These are phyloP conservation scores for Smutsia temminckii DNA, from an alignment of 2,797 vertebrate species.

Conservation along the genomic window DNA sequence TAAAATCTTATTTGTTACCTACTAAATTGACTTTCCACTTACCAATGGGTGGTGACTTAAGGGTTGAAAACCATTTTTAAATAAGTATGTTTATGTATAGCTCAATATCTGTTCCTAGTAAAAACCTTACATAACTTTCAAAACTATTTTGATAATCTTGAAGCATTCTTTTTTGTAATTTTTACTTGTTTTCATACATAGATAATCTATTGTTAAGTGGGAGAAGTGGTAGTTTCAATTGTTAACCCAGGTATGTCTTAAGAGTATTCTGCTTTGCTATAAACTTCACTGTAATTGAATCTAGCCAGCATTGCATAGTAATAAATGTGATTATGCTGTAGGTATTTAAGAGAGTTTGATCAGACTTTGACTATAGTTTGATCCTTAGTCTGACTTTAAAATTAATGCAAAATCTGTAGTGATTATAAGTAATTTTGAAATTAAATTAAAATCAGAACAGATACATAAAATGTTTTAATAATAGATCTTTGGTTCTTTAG, in stretches of 20 bases:
- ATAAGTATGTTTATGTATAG: not conserved
- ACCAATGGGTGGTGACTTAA: not conserved
- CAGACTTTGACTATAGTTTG: not conserved
- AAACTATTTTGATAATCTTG: not conserved
- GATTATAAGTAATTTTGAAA: constrained; percentile 8
- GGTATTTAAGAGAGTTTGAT: not conserved
- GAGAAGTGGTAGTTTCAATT: not conserved
- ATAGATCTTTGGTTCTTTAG: not conserved
- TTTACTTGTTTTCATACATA: not conserved
- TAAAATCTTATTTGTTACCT: not conserved
- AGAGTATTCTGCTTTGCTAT: not conserved
- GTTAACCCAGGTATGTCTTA: not conserved
- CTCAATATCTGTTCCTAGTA: not conserved
- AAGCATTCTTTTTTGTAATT: not conserved
- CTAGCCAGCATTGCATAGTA: not conserved
- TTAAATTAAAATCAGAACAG: constrained; percentile 13
- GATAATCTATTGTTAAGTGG: not conserved
- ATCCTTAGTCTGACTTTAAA: not conserved
- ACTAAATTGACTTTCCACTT: not conserved
- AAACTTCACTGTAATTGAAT: not conserved
- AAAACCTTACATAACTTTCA: not conserved
- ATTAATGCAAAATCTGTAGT: not conserved
- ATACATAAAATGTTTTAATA: constrained; percentile 5
- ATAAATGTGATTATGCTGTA: not conserved
- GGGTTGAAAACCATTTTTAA: not conserved